Percentiles rank a stretch among this genome's conserved stretches.
Conservation (phyloP, 53 echinoderm and acorn worm species). For the Patiria pectinifera region DNA sequence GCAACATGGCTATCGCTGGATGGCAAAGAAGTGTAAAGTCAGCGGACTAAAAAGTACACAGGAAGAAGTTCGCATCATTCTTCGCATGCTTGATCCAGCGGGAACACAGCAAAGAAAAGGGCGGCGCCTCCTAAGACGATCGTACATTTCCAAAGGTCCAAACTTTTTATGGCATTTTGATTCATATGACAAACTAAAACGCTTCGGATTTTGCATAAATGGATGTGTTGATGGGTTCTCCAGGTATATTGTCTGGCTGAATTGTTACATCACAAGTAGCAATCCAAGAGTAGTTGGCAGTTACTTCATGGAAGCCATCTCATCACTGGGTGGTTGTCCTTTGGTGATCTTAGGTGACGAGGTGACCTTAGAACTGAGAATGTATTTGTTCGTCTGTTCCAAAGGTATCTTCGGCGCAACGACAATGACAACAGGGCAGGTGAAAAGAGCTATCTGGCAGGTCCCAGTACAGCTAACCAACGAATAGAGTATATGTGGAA, state of each 20-base stretch:
- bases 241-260: slow-evolving; percentile 69
- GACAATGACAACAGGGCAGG: neutral
- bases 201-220: slow-evolving; percentile 68
- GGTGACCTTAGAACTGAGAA: slow-evolving; percentile 78
- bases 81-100: slow-evolving; percentile 60
- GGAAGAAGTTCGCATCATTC: slow-evolving; percentile 69
- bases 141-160: slow-evolving; percentile 69
- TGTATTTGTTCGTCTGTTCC: slow-evolving; percentile 53
- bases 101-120: slow-evolving; percentile 58
- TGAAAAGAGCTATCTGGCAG: slow-evolving; percentile 27
- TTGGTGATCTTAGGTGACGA: slow-evolving; percentile 53
- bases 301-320: slow-evolving; percentile 61
- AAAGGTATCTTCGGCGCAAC: slow-evolving; percentile 43
- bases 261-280: slow-evolving; percentile 59
- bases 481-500: slow-evolving; percentile 63
- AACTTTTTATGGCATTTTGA: slow-evolving; percentile 73
- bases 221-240: slow-evolving; percentile 80
- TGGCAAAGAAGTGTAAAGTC: slow-evolving; percentile 57
- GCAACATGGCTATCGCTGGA: slow-evolving; percentile 73
- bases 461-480: slow-evolving; percentile 63
- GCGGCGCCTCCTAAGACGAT: slow-evolving; percentile 53
- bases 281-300: slow-evolving; percentile 65
- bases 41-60: slow-evolving; percentile 61
- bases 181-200: slow-evolving; percentile 73
- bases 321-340: slow-evolving; percentile 48